Percentiles rank a stretch among this genome's conserved stretches.
Evolutionary conservation across 1,140 invertebrate genomes (phyloP).

Genomic region (Megalopta genalis): DNA sequence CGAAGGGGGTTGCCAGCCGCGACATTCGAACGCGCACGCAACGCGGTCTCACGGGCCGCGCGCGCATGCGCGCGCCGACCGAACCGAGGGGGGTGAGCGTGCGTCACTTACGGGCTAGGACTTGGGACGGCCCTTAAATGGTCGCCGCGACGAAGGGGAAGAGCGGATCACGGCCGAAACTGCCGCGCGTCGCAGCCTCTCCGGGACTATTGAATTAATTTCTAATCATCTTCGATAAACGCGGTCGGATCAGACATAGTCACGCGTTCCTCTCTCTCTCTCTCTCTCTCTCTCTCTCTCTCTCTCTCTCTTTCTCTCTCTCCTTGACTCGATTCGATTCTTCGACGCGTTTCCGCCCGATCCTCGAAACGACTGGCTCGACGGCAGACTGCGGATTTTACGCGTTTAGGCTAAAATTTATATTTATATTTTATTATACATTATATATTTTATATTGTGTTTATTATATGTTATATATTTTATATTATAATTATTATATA

Average conservation of each 20-base stretch:
- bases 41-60: not conserved
- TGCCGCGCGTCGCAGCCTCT: not conserved
- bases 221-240: conserved; percentile 13
- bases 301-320: no score
- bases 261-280: not conserved
- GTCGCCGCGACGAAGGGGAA: conserved; percentile 12
- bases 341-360: not conserved
- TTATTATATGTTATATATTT: no score
- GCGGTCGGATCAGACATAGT: not conserved
- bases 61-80: conserved; percentile 14
- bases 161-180: conserved; percentile 13
- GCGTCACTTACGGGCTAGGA: conserved; percentile 16
- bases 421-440: no score
- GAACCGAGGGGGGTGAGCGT: conserved; percentile 3
- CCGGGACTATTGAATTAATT: conserved; percentile 31
- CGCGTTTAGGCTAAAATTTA: no score
- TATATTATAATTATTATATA: no score
- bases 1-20: conserved; percentile 48
- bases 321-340: not conserved
- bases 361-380: no score
- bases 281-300: no score
- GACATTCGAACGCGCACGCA: conserved; percentile 27
- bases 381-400: no score
- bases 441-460: no score
- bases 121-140: conserved; percentile 38